Percentiles rank a stretch among this genome's conserved stretches.
Evolutionary conservation across 2,797 vertebrate species (phyloP).

Genomic region (Morus bassanus): DNA sequence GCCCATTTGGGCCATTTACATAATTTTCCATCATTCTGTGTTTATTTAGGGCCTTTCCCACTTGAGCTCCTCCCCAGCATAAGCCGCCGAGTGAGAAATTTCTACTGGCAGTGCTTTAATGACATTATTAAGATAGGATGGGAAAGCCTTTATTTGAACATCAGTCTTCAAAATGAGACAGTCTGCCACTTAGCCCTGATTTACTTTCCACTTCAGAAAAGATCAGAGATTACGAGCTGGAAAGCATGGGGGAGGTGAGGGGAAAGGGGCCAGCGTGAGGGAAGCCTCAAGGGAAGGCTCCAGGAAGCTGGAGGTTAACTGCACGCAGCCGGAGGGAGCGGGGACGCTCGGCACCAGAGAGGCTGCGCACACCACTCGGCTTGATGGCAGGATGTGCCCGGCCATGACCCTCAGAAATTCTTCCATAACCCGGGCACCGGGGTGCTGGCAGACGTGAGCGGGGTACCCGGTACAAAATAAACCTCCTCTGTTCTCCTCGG

Average conservation of each 20-base stretch:
- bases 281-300: not conserved
- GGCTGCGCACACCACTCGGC: rapidly evolving
- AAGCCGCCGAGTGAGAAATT: not conserved
- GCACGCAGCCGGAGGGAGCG: rapidly evolving
- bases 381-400: not conserved
- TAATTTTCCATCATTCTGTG: not conserved
- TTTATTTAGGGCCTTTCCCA: not conserved
- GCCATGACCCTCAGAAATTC: not conserved
- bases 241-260: rapidly evolving
- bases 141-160: not conserved
- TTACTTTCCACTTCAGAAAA: not conserved
- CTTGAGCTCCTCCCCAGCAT: not conserved
- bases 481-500: rapidly evolving
- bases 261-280: rapidly evolving
- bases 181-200: not conserved
- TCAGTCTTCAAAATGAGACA: not conserved
- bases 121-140: not conserved
- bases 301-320: not conserved
- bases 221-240: not conserved
- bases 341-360: not conserved
- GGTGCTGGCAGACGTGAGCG: not conserved
- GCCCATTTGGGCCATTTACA: not conserved
- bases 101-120: not conserved
- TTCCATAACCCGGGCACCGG: rapidly evolving
- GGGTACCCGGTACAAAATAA: not conserved